Evolutionary conservation across 2,113 vertebrate species (phyloP).

Genomic region (Lynx canadensis): DNA sequence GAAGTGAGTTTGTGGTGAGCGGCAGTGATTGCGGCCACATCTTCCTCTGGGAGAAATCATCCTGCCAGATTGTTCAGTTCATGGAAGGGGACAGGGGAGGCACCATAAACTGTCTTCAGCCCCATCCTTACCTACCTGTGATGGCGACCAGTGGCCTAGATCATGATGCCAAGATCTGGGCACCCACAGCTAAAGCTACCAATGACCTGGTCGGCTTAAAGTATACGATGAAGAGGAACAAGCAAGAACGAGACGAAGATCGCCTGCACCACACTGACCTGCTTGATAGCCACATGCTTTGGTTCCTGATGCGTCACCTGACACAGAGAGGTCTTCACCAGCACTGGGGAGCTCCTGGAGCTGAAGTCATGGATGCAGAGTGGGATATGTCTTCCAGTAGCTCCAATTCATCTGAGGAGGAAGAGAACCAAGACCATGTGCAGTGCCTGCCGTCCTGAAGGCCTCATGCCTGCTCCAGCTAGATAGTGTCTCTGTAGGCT

Average conservation of each 20-base stretch:
- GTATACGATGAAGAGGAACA: slow-evolving; percentile 94
- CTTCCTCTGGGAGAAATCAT: slow-evolving; percentile 96
- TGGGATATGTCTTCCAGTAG: slow-evolving; percentile 88
- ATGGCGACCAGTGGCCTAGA: slow-evolving; percentile 93
- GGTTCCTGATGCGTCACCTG: slow-evolving; percentile 93
- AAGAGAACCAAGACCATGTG: slow-evolving; percentile 87
- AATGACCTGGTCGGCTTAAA: slow-evolving; percentile 88
- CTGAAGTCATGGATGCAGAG: slow-evolving; percentile 76
- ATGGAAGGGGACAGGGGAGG: slow-evolving; percentile 91
- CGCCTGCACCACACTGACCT: slow-evolving; percentile 87
- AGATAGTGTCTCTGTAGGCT: not conserved
- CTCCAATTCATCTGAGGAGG: slow-evolving; percentile 89
- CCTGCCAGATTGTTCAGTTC: slow-evolving; percentile 93
- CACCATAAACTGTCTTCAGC: slow-evolving; percentile 93
- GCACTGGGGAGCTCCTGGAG: slow-evolving; percentile 77
- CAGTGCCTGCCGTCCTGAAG: slow-evolving; percentile 92
- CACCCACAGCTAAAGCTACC: slow-evolving; percentile 87
- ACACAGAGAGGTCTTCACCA: slow-evolving; percentile 85
- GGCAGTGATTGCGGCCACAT: slow-evolving; percentile 97
- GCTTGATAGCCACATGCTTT: slow-evolving; percentile 91
- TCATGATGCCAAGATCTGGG: slow-evolving; percentile 93
- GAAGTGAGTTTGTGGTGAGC: slow-evolving; percentile 95
- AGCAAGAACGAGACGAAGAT: slow-evolving; percentile 91
- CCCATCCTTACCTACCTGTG: slow-evolving; percentile 92
- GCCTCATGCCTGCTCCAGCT: not conserved